Evolutionary conservation across 2,797 vertebrate species (phyloP), one percentile per base, ranked within the genome.

Genomic region (Alectoris magna): DNA sequence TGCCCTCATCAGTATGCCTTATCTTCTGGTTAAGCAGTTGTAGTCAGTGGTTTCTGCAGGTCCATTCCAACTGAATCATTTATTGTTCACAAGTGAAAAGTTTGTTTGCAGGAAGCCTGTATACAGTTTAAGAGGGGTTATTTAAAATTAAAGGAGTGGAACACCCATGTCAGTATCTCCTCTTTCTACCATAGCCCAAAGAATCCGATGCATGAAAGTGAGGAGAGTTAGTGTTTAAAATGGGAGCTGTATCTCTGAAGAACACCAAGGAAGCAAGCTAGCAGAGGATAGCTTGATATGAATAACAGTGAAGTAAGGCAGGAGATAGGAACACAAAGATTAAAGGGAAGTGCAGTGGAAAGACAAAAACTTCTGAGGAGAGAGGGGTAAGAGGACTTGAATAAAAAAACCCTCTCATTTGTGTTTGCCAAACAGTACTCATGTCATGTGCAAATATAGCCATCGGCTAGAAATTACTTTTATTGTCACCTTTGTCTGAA

Each of bases 121-220:
- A 0, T 23, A 31, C 51, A 39, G 21, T 87, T 80, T 38, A 41
- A 23, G 14, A 2, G 5, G 2, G 4, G 6, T 1, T 63, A 56
- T 55, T 92, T 62, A 49, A 11, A 11, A 26, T 67, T 85, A 48
- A 58, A 87, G 8, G 24, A 26, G 7, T 43, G 63, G n/a, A 49
- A 4, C 38, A 9, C 24, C 10, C 22, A 10, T 70, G 36, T 79
- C 29, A 56, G 4, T 59, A n/a, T 91, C 15, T 49, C 12, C 15
- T 66, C 16, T 87, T 18, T 11, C 7, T 84, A 4, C 10, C 4
- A 1, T 41, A 14, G 22, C 55, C 38, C 19, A 23, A 71, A 15
- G 44, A 55, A 51, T 6, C 15, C 29, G 18, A 46, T 7, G 64
- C 23, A 34, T 49, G 48, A 14, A 49, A 49, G 48, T 60, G 58